These are phyloP conservation scores for Drosophila leonis DNA, from an alignment of 2,888 invertebrate genomes.

Conservation along the genomic window DNA sequence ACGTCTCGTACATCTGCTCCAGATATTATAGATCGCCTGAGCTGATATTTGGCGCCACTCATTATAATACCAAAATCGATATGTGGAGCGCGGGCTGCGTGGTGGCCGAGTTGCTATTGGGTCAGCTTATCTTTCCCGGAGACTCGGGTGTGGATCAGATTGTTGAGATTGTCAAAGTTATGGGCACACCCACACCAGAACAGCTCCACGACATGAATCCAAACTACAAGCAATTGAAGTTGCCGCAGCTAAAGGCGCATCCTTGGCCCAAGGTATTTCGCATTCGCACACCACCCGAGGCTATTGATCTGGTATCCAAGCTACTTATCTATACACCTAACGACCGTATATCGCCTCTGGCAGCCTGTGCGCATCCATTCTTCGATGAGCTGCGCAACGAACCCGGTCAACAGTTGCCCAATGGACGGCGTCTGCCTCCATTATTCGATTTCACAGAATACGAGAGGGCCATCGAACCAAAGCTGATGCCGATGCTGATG, in stretches of 20 bases:
- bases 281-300: conserved; percentile 95
- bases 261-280: conserved; percentile 99
- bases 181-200: conserved; percentile 98
- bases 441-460: conserved; percentile 98
- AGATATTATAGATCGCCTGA: conserved; percentile 99
- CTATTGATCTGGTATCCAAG: conserved; percentile 95
- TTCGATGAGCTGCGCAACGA: conserved; percentile 99
- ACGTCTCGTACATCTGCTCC: conserved; percentile 99
- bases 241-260: conserved; percentile 99
- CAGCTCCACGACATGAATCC: conserved; percentile 99
- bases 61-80: conserved; percentile 98
- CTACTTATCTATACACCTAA: conserved; percentile 99
- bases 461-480: conserved; percentile 84
- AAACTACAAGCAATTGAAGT: conserved; percentile 99
- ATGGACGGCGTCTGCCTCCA: conserved; percentile 96
- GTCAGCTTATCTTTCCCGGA: conserved; percentile 99
- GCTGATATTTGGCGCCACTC: conserved; percentile 99
- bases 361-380: conserved; percentile 99
- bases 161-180: conserved; percentile 99
- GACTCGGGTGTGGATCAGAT: conserved; percentile 99
- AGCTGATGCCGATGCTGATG: conserved; percentile 61
- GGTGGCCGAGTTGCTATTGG: conserved; percentile 97
- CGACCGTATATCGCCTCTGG: conserved; percentile 95
- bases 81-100: conserved; percentile 99
- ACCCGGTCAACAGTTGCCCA: conserved; percentile 95